Conservation (phyloP, 2,113 vertebrate species). For the Crotalus tigris region DNA sequence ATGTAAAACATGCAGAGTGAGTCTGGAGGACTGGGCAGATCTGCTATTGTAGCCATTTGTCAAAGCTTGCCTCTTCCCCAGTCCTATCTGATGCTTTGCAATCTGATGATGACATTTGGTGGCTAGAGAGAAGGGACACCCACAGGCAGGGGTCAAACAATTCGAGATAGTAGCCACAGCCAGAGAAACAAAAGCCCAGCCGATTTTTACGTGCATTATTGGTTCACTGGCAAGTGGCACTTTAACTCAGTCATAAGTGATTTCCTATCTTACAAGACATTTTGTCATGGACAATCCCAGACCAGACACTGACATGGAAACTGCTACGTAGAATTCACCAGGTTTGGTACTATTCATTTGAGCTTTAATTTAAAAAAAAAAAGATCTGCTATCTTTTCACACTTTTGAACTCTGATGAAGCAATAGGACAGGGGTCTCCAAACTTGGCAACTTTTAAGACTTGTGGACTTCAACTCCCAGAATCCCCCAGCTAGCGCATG, state of each 20-base stretch:
- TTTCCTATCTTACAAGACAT: neutral
- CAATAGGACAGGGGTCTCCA: neutral
- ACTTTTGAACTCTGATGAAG: neutral
- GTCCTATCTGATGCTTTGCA: neutral
- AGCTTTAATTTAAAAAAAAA: neutral
- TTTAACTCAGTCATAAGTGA: neutral
- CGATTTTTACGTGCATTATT: neutral
- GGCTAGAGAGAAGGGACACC: neutral
- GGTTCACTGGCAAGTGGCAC: neutral
- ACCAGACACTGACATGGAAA: neutral
- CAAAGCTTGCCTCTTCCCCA: neutral
- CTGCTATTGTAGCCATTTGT: neutral
- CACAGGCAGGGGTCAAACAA: neutral
- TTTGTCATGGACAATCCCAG: neutral
- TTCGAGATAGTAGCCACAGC: neutral
- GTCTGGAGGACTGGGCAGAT: neutral
- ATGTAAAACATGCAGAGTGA: neutral
- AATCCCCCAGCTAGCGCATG: too few species aligned
- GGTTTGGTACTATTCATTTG: neutral
- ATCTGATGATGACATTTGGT: neutral
- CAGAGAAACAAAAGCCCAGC: neutral
- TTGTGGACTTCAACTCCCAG: too few species aligned
- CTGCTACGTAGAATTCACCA: neutral
- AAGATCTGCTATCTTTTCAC: neutral
- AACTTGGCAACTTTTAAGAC: too few species aligned